Conservation (phyloP, 2,888 invertebrate species). For the Plagodis dolabraria region DNA sequence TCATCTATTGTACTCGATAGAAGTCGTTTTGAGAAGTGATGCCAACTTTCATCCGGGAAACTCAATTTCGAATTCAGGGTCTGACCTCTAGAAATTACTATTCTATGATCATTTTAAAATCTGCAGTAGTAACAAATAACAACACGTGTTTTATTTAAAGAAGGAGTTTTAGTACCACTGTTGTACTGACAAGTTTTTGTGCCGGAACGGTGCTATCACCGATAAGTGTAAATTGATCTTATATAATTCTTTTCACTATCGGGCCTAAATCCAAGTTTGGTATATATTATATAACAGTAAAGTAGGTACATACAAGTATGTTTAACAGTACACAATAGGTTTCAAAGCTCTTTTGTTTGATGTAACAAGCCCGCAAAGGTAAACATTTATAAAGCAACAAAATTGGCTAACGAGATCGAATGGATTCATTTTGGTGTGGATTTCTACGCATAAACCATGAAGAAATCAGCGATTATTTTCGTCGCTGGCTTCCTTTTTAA, state of each 20-base stretch:
- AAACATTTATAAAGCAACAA: slow-evolving; percentile 33
- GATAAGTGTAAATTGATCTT: too few relatives aligned
- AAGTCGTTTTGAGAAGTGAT: too few relatives aligned
- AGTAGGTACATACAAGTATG: slow-evolving; percentile 13
- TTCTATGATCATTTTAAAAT: too few relatives aligned
- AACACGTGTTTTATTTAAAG: too few relatives aligned
- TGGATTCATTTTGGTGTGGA: slow-evolving; percentile 30
- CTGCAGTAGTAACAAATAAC: too few relatives aligned
- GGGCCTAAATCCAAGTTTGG: not conserved
- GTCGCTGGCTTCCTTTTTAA: slow-evolving; percentile 36
- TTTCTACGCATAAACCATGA: slow-evolving; percentile 31
- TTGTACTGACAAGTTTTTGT: too few relatives aligned
- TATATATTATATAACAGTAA: slow-evolving; percentile 16
- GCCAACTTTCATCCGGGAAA: too few relatives aligned
- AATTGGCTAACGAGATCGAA: slow-evolving; percentile 25
- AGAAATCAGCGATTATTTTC: slow-evolving; percentile 30
- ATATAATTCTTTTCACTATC: not conserved
- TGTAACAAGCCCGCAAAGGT: slow-evolving; percentile 29
- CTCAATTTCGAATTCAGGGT: too few relatives aligned
- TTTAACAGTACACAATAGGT: slow-evolving; percentile 27
- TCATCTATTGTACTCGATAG: too few relatives aligned
- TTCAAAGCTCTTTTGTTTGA: slow-evolving; percentile 31
- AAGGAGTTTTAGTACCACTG: too few relatives aligned
- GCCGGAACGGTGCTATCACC: too few relatives aligned
- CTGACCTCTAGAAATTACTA: too few relatives aligned